Base-by-base conservation (phyloP, 2,113 vertebrate genomes). In the Tyrannus savana region DNA sequence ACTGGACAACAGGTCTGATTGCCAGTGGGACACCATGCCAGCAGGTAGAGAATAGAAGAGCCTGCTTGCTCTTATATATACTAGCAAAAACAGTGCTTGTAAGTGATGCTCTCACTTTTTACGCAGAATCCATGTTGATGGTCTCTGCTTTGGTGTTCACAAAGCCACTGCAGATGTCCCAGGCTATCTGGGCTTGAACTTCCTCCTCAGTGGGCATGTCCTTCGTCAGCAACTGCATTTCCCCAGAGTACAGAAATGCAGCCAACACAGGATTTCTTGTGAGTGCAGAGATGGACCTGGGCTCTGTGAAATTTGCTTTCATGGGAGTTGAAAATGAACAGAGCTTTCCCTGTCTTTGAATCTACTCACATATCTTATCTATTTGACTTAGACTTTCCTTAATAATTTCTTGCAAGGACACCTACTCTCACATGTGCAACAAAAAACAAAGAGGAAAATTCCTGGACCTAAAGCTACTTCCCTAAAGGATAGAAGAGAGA, bases 321-420 rank as follows among this genome's bases (percentile, higher is more conserved):
- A 12, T 30, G 50, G 33, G 27, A 91, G 64, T 8, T 73, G 66
- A 74, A 84, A 90, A 69, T 12, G 19, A 77, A 30, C 49, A 73
- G 56, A 92, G 22, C 23, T 82, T 76, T 86, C 60, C 25, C 8
- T 68, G n/a, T 9, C 12, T 46, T 67, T 59, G 52, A 83, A n/a
- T 14, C 33, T 66, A 31, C 25, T 53, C 1, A 1, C 50, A 23
- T 75, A 62, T 75, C 41, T 87, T 47, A 66, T 27, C 71, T 72
- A 22, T 87, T 74, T 82, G 56, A 90, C 73, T 76, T 86, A 47
- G 30, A 30, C 74, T 90, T 88, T 53, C 44, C 47, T 24, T 53
- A 68, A 66, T 68, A 76, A 28, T 71, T 81, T 86, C 35, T 87
- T 80, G 62, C 62, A 55, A 84, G 75, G 44, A 67, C 62, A 92